phyloP scores from a whole-genome alignment of 2,113 vertebrate genomes.

The Gavia stellata region DNA sequence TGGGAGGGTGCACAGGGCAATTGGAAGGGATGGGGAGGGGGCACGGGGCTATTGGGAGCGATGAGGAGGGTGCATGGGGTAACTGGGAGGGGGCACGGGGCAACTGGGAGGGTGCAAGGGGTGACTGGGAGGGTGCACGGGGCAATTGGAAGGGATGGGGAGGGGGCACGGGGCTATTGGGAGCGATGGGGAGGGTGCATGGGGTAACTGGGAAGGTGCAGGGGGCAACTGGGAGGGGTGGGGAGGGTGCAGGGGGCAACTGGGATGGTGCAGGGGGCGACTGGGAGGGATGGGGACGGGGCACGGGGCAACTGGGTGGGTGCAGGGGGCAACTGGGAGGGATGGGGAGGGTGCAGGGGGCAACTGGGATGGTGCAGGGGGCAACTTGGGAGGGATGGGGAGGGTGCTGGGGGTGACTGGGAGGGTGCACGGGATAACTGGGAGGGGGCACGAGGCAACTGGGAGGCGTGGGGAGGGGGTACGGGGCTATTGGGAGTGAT shows the following conservation, averaged over 20 bases:
- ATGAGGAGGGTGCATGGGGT: too few species aligned
- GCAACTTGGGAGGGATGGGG: not conserved
- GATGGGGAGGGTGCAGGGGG: not conserved
- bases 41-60: not conserved
- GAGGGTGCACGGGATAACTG: rapidly evolving
- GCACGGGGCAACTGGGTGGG: not conserved
- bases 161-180: not conserved
- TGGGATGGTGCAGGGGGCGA: too few species aligned
- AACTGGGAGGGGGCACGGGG: not conserved
- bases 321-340: too few species aligned
- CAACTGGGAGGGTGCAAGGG: not conserved
- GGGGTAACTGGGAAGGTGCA: too few species aligned
- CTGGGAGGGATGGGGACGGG: too few species aligned
- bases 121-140: not conserved
- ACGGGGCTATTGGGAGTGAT: too few species aligned
- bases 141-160: not conserved
- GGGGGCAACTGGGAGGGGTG: too few species aligned
- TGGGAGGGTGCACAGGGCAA: not conserved
- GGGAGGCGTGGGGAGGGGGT: too few species aligned
- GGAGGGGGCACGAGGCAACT: not conserved
- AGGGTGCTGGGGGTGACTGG: too few species aligned
- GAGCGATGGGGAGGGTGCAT: too few species aligned
- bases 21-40: not conserved
- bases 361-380: too few species aligned
- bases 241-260: not conserved